These are phyloP conservation scores for Phymorhynchus buccinoides DNA, from an alignment of 1,140 invertebrate genomes.

Conservation along the genomic window DNA sequence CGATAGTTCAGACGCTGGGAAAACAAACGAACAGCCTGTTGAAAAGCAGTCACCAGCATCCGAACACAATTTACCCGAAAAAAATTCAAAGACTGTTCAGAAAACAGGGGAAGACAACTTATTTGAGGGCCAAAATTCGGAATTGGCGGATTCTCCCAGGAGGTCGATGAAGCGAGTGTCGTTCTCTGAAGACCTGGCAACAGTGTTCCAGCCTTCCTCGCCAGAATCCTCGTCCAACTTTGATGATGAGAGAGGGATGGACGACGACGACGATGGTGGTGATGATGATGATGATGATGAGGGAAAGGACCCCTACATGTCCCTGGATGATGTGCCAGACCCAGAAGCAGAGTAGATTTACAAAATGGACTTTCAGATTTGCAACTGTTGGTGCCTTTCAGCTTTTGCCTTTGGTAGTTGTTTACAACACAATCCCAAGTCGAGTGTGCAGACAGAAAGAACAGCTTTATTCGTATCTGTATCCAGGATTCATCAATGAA, in stretches of 20 bases:
- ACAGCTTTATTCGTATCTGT: too few relatives aligned
- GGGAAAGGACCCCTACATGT: not conserved
- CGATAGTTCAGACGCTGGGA: not conserved
- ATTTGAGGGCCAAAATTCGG: not conserved
- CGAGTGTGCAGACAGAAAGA: too few relatives aligned
- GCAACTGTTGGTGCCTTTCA: too few relatives aligned
- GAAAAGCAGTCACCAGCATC: not conserved
- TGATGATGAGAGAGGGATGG: constrained; percentile 21
- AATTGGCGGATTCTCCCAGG: not conserved
- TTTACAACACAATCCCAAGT: too few relatives aligned
- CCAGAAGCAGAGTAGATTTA: too few relatives aligned
- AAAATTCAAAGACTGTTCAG: not conserved
- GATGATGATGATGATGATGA: too few relatives aligned
- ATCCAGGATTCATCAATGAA: too few relatives aligned
- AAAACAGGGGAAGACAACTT: not conserved
- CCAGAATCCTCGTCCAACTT: not conserved
- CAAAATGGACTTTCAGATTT: too few relatives aligned
- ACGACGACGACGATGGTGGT: too few relatives aligned
- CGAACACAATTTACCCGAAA: not conserved
- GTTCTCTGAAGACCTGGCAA: not conserved
- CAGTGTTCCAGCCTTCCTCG: not conserved
- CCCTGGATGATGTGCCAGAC: not conserved
- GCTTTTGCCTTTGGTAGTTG: too few relatives aligned
- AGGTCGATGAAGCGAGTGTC: not conserved
- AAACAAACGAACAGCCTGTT: not conserved